These are phyloP conservation scores for Agrochola lychnidis DNA, from an alignment of 2,888 invertebrate genomes.

Conservation along the genomic window DNA sequence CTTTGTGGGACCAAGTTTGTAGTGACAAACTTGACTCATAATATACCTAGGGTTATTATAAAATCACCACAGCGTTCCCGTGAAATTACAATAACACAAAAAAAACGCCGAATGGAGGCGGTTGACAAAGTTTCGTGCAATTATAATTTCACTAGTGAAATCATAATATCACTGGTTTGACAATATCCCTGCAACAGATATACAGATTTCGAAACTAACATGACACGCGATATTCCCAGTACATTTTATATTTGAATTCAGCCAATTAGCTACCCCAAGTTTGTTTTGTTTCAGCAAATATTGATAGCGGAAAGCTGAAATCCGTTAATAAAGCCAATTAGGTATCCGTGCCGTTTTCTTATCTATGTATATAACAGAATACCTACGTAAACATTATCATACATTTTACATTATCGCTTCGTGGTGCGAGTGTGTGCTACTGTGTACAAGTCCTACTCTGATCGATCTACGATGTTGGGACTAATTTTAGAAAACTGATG, in stretches of 20 bases:
- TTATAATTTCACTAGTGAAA: too few species aligned
- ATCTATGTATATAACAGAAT: conserved; percentile 15
- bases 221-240: neutral
- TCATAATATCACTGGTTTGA: too few species aligned
- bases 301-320: conserved; percentile 15
- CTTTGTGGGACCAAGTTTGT: too few species aligned
- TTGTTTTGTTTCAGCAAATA: conserved; percentile 24
- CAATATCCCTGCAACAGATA: neutral
- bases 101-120: too few species aligned
- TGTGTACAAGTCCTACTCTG: neutral
- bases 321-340: conserved; percentile 29
- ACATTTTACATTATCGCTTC: neutral
- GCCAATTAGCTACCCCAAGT: conserved; percentile 17
- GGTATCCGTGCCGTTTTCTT: neutral
- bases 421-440: neutral
- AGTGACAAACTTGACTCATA: too few species aligned
- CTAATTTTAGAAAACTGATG: neutral
- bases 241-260: conserved; percentile 4
- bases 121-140: too few species aligned
- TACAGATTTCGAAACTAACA: neutral
- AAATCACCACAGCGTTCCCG: too few species aligned
- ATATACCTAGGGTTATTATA: too few species aligned
- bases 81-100: too few species aligned
- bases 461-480: neutral
- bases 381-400: neutral